Evolutionary conservation across 2,113 vertebrate genomes (phyloP), one percentile per base, ranked within the genome.

Genomic region (Phalacrocorax pelagicus): DNA sequence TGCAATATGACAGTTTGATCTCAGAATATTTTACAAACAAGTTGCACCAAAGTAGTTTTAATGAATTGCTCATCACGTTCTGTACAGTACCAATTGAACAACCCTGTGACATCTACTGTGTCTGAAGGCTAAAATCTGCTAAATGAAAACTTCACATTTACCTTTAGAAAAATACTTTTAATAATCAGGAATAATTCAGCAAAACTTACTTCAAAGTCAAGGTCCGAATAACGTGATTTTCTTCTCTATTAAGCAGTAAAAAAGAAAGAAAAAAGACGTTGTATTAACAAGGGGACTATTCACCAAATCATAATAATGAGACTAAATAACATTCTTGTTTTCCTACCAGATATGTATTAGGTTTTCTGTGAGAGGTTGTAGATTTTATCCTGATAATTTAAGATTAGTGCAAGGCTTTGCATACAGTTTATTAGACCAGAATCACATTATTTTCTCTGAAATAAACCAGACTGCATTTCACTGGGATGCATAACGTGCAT

Each of bases 141-240:
- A 72, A 95, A 78, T 32, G 44, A 94, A 88, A 81, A 88, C 74
- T 93, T 91, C 47, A 72, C 58, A 91, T 92, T 66, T 88, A 89
- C 49, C 95, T 97, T 97, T 95, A 94, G 92, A 54, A 86, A 95
- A 97, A 72, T 88, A 93, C 81, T 95, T 94, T 70, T 93, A 95
- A 93, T 92, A 91, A 95, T 66, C 92, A 96, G 82, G 96, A 97
- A 97, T 97, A 97, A 97, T 96, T 94, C 85, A 90, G 81, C 72
- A 83, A 90, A 90, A 99, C 99, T 98, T 99, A 99, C 99, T 99
- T 99, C 99, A 98, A 99, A 99, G 98, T 99, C 99, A 98, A 99
- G 98, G 98, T 99, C 99, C 93, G 99, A 99, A 98, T 99, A 99
- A 96, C 99, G 98, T 87, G 99, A 99, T 98, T 99, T 99, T 98